Conservation (phyloP, 2,797 vertebrate genomes). For the Coreius guichenoti region DNA sequence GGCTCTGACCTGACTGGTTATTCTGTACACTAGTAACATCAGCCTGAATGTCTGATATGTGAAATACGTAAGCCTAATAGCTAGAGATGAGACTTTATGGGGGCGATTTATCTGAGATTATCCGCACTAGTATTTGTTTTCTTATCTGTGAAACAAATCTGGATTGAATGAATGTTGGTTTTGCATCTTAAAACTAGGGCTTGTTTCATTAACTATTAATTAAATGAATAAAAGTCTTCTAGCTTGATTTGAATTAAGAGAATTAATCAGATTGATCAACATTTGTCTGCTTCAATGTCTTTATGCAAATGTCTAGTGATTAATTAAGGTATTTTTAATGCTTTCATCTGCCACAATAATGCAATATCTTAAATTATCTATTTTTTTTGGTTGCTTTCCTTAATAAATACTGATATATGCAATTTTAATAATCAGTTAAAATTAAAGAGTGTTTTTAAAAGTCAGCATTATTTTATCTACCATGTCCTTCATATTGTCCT, state of each 20-base stretch:
- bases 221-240: background rate
- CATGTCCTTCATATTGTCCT: too few relatives aligned
- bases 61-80: conserved; percentile 31
- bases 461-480: too few relatives aligned
- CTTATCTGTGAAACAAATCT: background rate
- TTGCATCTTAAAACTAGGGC: background rate
- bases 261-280: background rate
- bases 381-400: background rate
- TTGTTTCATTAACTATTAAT: conserved; percentile 3
- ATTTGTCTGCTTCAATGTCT: background rate
- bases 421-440: background rate
- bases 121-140: background rate
- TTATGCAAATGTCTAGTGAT: background rate
- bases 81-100: conserved; percentile 31
- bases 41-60: conserved; percentile 51
- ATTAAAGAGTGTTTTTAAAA: background rate
- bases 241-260: background rate
- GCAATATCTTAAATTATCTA: background rate
- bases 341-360: background rate
- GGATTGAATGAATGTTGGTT: conserved; percentile 2
- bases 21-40: conserved; percentile 61
- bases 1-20: conserved; percentile 60
- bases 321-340: background rate
- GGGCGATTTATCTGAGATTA: background rate
- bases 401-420: background rate